These are phyloP conservation scores for Diploscapter pachys DNA, from an alignment of 1,140 invertebrate species.

Conservation along the genomic window DNA sequence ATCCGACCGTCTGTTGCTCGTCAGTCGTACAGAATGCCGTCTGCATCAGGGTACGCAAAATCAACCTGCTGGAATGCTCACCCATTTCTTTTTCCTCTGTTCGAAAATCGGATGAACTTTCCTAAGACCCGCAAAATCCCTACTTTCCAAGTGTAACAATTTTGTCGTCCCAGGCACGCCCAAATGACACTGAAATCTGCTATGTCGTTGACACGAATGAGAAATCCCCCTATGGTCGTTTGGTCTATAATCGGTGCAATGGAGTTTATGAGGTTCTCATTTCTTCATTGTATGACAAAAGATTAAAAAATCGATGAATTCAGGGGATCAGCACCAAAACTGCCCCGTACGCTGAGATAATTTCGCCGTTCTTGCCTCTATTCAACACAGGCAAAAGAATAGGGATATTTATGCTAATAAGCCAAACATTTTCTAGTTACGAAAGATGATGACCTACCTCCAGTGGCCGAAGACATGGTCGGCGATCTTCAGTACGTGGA, in stretches of 20 bases:
- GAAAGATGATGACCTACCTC: constrained; percentile 1
- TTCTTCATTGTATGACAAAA: not conserved
- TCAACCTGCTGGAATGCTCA: too few species aligned
- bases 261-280: constrained; percentile 23
- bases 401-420: too few species aligned
- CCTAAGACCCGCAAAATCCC: too few species aligned
- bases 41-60: not conserved
- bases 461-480: constrained; percentile 2
- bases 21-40: constrained; percentile 23
- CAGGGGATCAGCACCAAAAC: constrained; percentile 26
- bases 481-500: constrained; percentile 19
- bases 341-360: constrained; percentile 17
- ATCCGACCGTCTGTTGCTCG: constrained; percentile 31
- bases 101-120: too few species aligned
- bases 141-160: constrained; percentile 3
- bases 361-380: constrained; percentile 32
- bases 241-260: constrained; percentile 33
- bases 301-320: constrained; percentile 2
- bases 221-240: not conserved
- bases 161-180: too few species aligned
- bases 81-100: too few species aligned
- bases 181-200: constrained; percentile 6
- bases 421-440: too few species aligned
- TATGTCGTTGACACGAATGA: constrained; percentile 14
- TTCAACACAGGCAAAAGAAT: constrained; percentile 15